Base-by-base conservation (phyloP, 2,888 invertebrate genomes). In the Epistrophe grossulariae region DNA sequence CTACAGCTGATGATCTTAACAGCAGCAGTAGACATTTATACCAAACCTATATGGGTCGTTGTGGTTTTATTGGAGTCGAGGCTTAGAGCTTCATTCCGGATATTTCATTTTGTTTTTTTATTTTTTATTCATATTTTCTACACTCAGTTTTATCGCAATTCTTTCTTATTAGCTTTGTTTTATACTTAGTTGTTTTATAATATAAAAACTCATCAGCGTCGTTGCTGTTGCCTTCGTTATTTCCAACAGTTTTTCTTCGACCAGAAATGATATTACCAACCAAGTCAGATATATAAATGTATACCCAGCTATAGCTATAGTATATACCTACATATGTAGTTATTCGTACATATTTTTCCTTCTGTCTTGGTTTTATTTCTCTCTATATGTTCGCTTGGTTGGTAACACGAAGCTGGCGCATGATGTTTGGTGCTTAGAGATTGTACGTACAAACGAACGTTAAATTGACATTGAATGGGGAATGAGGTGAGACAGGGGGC, bases 351-450 rank as follows among this genome's bases (percentile, higher is more conserved):
- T 45, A 52, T 59, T 48, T 72, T 59, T 48, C 45, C 35, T 35
- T 72, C 48, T 76, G 57, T 59, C 50, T 62, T 80, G 38, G 28
- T 15, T 50, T 13, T 59, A n/a, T 19, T 52, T 79, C 52, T 64
- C 71, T 59, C 59, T n/a, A n/a, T 80, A 66, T 79, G 45, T 62
- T 72, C 43, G 19, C 9, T 45, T 4, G 66, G 78, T 85, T 81
- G 81, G 81, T 73, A 85, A 82, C 85, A 85, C 81, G 85, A 85
- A 81, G 70, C 59, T 74, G 70, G 78, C 70, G 85, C 85, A 82
- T 85, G 85, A 79, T 81, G 70, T 71, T 24, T 48, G 73, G 17
- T 85, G 50, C 70, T 85, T 78, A 79, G 78, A 78, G 81, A 81
- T 74, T 81, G 84, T 84, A 68, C 59, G 84, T 84, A 68, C 59